Base-by-base conservation (phyloP, 2,888 invertebrate species). In the Tetragonisca angustula region DNA sequence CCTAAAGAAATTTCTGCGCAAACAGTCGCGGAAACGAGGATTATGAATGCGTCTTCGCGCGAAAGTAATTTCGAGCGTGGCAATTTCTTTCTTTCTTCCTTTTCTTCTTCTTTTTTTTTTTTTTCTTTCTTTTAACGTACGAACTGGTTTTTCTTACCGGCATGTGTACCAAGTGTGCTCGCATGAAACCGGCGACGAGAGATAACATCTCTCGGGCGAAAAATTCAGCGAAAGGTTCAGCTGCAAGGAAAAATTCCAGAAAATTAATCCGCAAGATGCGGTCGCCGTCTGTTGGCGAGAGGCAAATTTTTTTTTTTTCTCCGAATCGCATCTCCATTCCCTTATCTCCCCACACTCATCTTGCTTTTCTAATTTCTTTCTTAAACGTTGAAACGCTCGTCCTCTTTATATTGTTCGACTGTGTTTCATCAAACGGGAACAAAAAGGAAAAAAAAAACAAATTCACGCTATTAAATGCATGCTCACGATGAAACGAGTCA, bases 201-300 rank as follows among this genome's bases (percentile, higher is more conserved):
- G 32, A 43, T 21, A 74, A 52, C 13, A 24, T 69, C 61, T 69
- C 36, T 32, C 9, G n/a, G 15, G 69, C 50, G 59, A 69, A 61
- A 43, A 69, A 76, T 61, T 76, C 61, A 69, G 56, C 9, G 69
- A 59, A 59, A 24, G 61, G 27, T 32, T 73, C n/a, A 76, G 59
- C 49, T 50, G 19, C 19, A 50, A 52, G 76, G 17, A 27, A 69
- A 61, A 76, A 76, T 61, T 69, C n/a, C 59, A 61, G 56, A 36
- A 76, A 49, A 76, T 69, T 76, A 69, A 76, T 76, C 32, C 19
- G 49, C 61, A 61, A 76, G 69, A 27, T 50, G 76, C 21, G 69
- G 50, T 49, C n/a, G 59, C 13, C 43, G 32, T 50, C 50, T 36
- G 50, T 59, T 32, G 76, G 43, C 24, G 36, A 54, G 19, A 65